phyloP scores from a whole-genome alignment of 35 echinoderm and acorn worm species.

The Chiridota heheva region DNA sequence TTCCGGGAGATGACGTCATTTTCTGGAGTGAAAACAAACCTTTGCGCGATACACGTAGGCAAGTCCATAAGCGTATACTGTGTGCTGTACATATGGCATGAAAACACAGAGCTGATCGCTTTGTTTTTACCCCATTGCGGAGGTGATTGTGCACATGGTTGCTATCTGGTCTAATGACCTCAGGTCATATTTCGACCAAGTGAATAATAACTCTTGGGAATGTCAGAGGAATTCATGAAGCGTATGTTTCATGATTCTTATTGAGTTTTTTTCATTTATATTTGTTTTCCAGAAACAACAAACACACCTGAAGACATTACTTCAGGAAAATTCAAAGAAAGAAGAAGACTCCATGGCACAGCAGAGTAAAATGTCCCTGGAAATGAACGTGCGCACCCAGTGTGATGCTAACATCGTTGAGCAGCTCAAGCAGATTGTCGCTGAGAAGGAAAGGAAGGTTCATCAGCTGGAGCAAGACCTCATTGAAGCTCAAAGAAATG shows the following conservation, averaged over 20 bases:
- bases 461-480: slow-evolving; percentile 79
- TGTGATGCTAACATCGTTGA: slow-evolving; percentile 77
- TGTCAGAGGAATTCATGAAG: background rate
- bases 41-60: no score
- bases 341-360: slow-evolving; percentile 40
- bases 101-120: no score
- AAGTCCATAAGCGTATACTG: no score
- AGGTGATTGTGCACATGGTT: no score
- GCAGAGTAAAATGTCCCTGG: slow-evolving; percentile 5
- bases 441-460: slow-evolving; percentile 84
- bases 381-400: slow-evolving; percentile 34
- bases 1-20: no score
- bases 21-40: no score
- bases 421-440: slow-evolving; percentile 77
- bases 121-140: no score
- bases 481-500: slow-evolving; percentile 64
- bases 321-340: slow-evolving; percentile 48
- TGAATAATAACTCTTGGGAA: no score
- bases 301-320: slow-evolving; percentile 69
- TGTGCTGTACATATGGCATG: no score
- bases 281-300: slow-evolving; percentile 75
- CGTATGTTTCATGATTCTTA: background rate
- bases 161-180: no score
- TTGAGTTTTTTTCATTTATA: background rate
- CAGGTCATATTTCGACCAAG: no score